A percentile compares a stretch with the other conserved stretches of the same genome.
phyloP scores from a whole-genome alignment of 2,888 invertebrate genomes.

The Yponomeuta plumbellus region DNA sequence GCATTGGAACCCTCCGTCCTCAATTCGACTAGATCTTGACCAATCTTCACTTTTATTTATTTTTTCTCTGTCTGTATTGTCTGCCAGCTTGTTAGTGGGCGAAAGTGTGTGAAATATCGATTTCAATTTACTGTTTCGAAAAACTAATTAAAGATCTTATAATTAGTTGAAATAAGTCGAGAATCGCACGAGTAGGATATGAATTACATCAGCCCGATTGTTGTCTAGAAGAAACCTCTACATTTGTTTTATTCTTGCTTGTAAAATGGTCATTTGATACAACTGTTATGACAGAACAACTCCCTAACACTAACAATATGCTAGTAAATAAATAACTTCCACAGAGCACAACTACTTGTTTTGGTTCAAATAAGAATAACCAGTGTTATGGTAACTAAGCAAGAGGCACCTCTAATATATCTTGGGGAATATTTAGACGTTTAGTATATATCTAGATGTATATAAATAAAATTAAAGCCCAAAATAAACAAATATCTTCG shows the following conservation, averaged over 20 bases:
- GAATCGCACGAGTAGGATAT: neutral
- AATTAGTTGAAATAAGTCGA: neutral
- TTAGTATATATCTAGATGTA: too few species aligned
- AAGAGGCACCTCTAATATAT: too few species aligned
- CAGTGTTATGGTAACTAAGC: too few species aligned
- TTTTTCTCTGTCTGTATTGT: constrained; percentile 20
- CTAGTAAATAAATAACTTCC: too few species aligned
- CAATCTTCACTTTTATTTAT: neutral
- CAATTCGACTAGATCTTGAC: neutral
- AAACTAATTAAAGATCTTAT: neutral
- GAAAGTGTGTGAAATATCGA: constrained; percentile 16
- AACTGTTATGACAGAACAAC: too few species aligned
- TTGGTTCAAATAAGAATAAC: too few species aligned
- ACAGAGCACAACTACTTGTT: too few species aligned
- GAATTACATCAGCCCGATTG: neutral
- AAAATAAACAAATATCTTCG: too few species aligned
- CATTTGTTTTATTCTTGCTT: neutral
- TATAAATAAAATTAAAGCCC: too few species aligned
- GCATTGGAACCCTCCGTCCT: neutral
- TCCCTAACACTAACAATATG: too few species aligned
- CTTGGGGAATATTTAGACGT: too few species aligned
- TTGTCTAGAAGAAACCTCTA: neutral
- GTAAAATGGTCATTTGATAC: neutral
- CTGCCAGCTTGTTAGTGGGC: constrained; percentile 13
- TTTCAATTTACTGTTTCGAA: constrained; percentile 12